phyloP scores from a whole-genome alignment of 2,113 vertebrate genomes.

The Lasiurus borealis region DNA sequence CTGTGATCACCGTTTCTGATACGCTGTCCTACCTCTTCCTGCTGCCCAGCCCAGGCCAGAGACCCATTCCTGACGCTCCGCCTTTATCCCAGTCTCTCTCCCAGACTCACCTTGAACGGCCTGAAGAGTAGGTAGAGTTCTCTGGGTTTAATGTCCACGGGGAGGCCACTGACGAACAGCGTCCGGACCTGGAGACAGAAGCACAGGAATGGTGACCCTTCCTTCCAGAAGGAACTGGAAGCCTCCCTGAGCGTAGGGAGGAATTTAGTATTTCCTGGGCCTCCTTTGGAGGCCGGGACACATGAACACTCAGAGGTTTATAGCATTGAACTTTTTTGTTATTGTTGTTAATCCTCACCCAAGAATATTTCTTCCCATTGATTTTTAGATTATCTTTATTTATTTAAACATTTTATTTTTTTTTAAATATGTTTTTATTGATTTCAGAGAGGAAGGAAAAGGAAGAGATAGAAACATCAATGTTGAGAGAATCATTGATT shows the following conservation, averaged over 20 bases:
- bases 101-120: conserved; percentile 94
- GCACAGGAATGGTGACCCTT: not conserved
- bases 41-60: not conserved
- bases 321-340: not conserved
- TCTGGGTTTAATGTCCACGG: conserved; percentile 98
- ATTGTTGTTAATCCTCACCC: too few species aligned
- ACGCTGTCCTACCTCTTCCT: not conserved
- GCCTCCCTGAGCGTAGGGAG: not conserved
- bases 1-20: not conserved
- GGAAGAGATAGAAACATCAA: too few species aligned
- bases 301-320: not conserved
- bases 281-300: not conserved
- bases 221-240: not conserved
- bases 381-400: too few species aligned
- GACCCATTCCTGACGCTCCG: not conserved
- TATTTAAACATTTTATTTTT: too few species aligned
- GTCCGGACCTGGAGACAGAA: conserved; percentile 91
- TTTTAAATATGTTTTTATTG: too few species aligned
- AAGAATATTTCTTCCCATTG: too few species aligned
- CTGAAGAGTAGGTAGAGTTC: conserved; percentile 98
- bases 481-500: too few species aligned
- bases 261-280: not conserved
- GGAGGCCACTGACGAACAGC: conserved; percentile 97
- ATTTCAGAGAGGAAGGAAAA: too few species aligned
- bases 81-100: too few species aligned